Conservation (phyloP, 2,888 invertebrate species). For the Apodemia zela region DNA sequence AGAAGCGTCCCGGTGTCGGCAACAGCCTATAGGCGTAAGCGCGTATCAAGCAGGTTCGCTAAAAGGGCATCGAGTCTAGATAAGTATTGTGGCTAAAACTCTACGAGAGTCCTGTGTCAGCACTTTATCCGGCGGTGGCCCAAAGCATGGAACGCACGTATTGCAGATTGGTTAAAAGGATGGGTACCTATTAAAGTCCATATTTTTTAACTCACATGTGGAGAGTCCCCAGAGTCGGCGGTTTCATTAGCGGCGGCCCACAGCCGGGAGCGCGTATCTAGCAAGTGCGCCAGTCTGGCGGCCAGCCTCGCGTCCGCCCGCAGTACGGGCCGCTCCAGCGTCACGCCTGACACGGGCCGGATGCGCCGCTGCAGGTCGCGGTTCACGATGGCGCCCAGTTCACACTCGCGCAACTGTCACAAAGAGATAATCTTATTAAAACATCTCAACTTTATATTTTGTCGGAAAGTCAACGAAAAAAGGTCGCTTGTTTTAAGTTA, state of each 20-base stretch:
- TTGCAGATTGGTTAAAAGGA: no score
- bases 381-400: slow-evolving; percentile 97
- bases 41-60: no score
- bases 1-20: no score
- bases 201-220: neutral
- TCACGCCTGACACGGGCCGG: slow-evolving; percentile 93
- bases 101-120: neutral
- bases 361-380: slow-evolving; percentile 96
- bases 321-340: slow-evolving; percentile 92
- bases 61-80: no score
- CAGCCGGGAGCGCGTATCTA: slow-evolving; percentile 91
- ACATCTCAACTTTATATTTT: no score
- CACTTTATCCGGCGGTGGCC: no score
- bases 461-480: no score
- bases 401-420: slow-evolving; percentile 90
- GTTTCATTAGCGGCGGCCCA: slow-evolving; percentile 77
- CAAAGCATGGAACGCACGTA: no score
- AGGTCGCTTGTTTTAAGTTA: no score
- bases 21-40: no score
- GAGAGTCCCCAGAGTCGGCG: slow-evolving; percentile 15
- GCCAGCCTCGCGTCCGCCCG: slow-evolving; percentile 95
- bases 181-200: no score
- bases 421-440: neutral
- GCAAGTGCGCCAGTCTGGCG: slow-evolving; percentile 93
- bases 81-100: no score